Conservation (phyloP, 2,113 vertebrate species). For the Chaetura pelagica region DNA sequence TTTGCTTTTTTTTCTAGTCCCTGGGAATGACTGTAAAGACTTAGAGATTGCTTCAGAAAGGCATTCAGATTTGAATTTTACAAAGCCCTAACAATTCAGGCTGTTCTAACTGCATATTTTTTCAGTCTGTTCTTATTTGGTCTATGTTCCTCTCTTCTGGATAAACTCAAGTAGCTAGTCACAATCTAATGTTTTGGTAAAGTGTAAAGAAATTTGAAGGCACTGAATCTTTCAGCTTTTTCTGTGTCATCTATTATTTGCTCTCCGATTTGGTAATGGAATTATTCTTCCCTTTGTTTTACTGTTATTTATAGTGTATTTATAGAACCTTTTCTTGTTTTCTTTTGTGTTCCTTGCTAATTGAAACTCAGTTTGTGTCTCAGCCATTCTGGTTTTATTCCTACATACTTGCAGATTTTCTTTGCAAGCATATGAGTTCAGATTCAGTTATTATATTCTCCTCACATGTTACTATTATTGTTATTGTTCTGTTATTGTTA, state of each 20-base stretch:
- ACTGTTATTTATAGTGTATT: neutral
- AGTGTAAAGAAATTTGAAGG: neutral
- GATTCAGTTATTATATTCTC: neutral
- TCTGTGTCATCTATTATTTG: neutral
- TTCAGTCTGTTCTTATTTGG: neutral
- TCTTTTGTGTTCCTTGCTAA: constrained; percentile 12
- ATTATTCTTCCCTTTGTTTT: constrained; percentile 18
- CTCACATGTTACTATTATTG: neutral
- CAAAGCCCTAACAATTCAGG: neutral
- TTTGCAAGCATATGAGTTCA: neutral
- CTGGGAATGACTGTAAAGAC: neutral
- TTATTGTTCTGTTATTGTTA: too few species aligned
- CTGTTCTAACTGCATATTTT: neutral
- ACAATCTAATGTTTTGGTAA: neutral
- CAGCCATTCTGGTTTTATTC: neutral
- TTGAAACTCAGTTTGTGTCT: constrained; percentile 5
- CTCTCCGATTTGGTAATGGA: neutral
- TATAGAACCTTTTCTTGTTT: neutral
- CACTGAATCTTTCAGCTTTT: neutral
- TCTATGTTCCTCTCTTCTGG: neutral
- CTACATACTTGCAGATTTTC: neutral
- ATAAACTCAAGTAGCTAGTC: neutral
- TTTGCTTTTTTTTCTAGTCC: neutral
- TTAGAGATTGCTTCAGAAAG: neutral
- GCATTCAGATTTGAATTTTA: neutral